Base-by-base conservation (phyloP, 2,113 vertebrate genomes). In the Albula goreensis region DNA sequence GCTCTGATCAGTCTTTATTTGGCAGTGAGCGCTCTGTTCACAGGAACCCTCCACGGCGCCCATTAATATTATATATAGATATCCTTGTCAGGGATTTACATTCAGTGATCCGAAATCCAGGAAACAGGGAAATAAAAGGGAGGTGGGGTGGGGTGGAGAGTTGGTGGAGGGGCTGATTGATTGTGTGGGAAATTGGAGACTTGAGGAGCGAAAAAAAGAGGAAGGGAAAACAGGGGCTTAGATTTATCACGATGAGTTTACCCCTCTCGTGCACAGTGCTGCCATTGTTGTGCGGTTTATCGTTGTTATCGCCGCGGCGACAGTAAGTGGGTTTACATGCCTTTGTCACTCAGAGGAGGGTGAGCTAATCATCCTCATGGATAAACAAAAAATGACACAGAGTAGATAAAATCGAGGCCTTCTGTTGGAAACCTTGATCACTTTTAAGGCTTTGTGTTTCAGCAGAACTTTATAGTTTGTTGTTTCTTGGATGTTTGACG, bases 21-120 rank as follows among this genome's bases (percentile, higher is more conserved):
- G 97, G 97, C 96, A 96, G 95, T 93, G 91, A 91, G 95, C 93
- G 82, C 91, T 88, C 87, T 89, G 94, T 93, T 95, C 95, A 93
- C 92, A 93, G 94, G 93, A 96, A 95, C 94, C 95, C 95, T 96
- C 94, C 94, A 93, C 90, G 87, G 96, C 86, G 90, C 89, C 96
- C 96, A 97, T 98, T 98, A 98, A 98, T 98, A 99, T 97, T 98
- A 97, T 98, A 97, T 98, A 99, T 97, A 98, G 97, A 99, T 98
- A 97, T 95, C 97, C 96, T 97, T 99, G 98, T 98, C 97, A 96
- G 96, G 95, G 95, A 97, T 98, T 97, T 97, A 96, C 96, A 97
- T 96, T 94, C 91, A 81, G 93, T 94, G 94, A 97, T 97, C 96
- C 89, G 57, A 94, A 97, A 96, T 96, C 95, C 94, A 96, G 93